Percentiles rank a stretch among this genome's conserved stretches.
Evolutionary conservation across 2,888 invertebrate genomes (phyloP).

Genomic region (Aphelenchoides bicaudatus): DNA sequence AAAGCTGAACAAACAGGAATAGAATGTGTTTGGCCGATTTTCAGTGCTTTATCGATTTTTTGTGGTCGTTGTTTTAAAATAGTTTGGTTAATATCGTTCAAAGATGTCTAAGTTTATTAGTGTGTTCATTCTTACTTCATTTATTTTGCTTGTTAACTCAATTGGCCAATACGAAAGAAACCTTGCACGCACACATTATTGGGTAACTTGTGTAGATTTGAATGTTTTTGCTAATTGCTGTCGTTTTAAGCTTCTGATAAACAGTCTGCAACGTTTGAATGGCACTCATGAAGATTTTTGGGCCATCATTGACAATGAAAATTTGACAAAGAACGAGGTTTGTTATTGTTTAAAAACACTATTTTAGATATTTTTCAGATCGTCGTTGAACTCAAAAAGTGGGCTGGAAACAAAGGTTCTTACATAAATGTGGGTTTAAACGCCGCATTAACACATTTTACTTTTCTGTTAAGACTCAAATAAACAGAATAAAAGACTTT

Average conservation of each 20-base stretch:
- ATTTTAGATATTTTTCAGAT: no score
- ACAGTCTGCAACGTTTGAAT: slow-evolving; percentile 3
- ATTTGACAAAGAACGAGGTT: slow-evolving; percentile 8
- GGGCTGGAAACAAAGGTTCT: no score
- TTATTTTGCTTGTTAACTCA: neutral
- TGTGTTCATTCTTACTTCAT: neutral
- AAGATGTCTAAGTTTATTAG: no score
- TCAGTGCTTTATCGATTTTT: no score
- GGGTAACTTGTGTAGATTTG: no score
- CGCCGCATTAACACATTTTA: neutral
- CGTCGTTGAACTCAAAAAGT: no score
- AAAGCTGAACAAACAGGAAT: no score
- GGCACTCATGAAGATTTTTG: neutral
- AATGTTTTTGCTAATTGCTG: no score
- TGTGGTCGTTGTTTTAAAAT: no score
- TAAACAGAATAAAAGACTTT: neutral
- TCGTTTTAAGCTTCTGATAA: slow-evolving; percentile 1
- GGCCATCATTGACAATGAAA: slow-evolving; percentile 8
- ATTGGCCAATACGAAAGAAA: slow-evolving; percentile 3
- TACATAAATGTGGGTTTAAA: neutral
- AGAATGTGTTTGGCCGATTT: no score
- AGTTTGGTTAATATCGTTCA: no score
- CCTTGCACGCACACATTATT: neutral
- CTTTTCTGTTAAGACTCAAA: neutral
- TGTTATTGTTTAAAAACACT: no score